These are phyloP conservation scores for Phrynocephalus guinanensis DNA, from an alignment of 2,797 vertebrate genomes.

Conservation along the genomic window DNA sequence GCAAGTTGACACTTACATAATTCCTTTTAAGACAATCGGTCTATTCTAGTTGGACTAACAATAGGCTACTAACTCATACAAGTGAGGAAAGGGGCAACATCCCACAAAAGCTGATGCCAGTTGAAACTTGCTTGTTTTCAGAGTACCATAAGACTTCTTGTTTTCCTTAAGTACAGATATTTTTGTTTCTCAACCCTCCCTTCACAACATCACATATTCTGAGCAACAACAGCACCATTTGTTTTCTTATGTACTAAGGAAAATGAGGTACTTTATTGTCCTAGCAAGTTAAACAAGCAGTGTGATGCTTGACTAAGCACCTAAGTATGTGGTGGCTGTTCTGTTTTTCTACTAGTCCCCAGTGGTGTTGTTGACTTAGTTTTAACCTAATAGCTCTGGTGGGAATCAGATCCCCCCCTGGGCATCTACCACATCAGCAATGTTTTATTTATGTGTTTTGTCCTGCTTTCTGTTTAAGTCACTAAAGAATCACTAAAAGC, in stretches of 20 bases:
- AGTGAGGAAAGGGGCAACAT: no score
- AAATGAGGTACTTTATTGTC: not conserved
- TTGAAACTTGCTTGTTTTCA: no score
- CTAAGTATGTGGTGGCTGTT: not conserved
- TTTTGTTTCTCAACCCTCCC: not conserved
- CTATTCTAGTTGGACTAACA: no score
- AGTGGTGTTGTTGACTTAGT: not conserved
- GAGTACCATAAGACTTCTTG: not conserved
- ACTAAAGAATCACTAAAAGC: not conserved
- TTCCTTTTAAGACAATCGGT: no score
- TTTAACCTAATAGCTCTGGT: not conserved
- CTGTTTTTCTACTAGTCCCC: not conserved
- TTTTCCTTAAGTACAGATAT: not conserved
- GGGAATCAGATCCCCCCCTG: not conserved
- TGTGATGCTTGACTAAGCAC: not conserved
- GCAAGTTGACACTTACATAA: no score
- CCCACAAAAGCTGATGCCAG: not conserved
- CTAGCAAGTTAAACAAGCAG: slow-evolving; percentile 8
- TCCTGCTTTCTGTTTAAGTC: no score
- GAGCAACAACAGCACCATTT: not conserved
- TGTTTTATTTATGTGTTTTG: not conserved
- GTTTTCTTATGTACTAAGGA: not conserved
- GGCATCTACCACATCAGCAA: not conserved
- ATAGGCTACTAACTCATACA: no score
- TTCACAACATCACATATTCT: not conserved